Evolutionary conservation across 2,888 invertebrate genomes (phyloP), one percentile per base, ranked within the genome.

Genomic region (Acanthosepion lycidas): DNA sequence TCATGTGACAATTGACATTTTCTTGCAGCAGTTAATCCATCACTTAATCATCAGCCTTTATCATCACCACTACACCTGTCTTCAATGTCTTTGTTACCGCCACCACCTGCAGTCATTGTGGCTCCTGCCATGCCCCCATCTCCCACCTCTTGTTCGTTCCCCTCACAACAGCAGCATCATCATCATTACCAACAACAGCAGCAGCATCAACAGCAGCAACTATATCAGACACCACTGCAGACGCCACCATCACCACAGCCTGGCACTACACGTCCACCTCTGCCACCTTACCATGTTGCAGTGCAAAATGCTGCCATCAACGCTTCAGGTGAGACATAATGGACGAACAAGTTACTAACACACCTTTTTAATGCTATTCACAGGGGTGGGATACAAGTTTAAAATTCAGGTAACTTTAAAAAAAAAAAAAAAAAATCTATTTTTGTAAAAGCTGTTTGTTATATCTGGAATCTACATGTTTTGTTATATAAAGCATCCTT

Each of bases 241-340:
- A 78, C 78, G 33, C 78, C 78, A 78, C 78, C 78, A n/a, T 78
- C 78, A 93, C 93, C 93, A 93, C 93, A 93, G n/a, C 93, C 53
- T 93, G 93, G 93, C 49, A 93, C 95, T 94, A 95, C 95, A 91
- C 96, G 97, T 49, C 97, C 97, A 53, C 97, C 97, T 53, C 96
- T 97, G 95, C 97, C 97, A 95, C 96, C 97, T 33, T 97, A 97
- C 96, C 96, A 96, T 95, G 96, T 97, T 94, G 96, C 97, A 95
- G 96, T 97, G 95, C 97, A 97, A 96, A 93, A n/a, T 93, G 28
- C 93, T 93, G 49, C 93, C 49, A 49, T 93, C 48, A 97, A 96
- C 95, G 95, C 96, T 92, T 95, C 96, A 96, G 96, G 96, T 96
- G 95, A 95, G 95, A 94, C 78, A 51, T 48, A 78, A 93, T 55